phyloP scores from a whole-genome alignment of 2,797 vertebrate species.

The Gambusia yucatana region DNA sequence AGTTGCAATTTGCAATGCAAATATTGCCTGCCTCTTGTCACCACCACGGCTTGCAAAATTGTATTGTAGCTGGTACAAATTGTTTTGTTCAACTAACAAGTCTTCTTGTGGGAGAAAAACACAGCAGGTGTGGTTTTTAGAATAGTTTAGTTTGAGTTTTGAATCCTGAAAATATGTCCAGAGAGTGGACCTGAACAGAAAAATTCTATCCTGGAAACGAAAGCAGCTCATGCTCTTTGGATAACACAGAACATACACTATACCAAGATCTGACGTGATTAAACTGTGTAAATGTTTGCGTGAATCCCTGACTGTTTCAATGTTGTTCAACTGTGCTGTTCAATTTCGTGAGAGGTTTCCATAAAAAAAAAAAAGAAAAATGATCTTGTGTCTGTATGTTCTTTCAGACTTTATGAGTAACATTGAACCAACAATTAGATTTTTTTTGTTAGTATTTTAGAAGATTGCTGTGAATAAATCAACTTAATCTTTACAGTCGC shows the following conservation, averaged over 20 bases:
- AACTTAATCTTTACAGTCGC: not conserved
- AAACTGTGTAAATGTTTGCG: not conserved
- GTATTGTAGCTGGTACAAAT: not conserved
- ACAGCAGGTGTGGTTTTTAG: not conserved
- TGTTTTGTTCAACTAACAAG: not conserved
- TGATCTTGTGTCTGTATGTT: not conserved
- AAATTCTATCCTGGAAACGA: not conserved
- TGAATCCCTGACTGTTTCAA: not conserved
- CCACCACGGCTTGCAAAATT: not conserved
- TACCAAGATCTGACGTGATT: not conserved
- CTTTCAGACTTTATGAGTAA: not conserved
- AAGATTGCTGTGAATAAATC: not conserved
- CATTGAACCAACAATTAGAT: not conserved
- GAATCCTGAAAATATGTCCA: not conserved
- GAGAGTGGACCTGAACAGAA: not conserved
- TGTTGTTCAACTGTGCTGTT: not conserved
- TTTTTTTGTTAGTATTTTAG: not conserved
- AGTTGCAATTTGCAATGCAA: not conserved
- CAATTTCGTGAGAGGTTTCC: not conserved
- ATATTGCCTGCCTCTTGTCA: not conserved
- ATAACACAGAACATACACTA: not conserved
- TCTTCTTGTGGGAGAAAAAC: not conserved
- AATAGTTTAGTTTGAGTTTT: not conserved
- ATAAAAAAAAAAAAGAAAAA: not conserved
- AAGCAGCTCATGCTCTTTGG: not conserved